A percentile compares a stretch with the other conserved stretches of the same genome.
These are phyloP conservation scores for Hirtodrosophila trivittata DNA, from an alignment of 2,888 invertebrate species.

Conservation along the genomic window DNA sequence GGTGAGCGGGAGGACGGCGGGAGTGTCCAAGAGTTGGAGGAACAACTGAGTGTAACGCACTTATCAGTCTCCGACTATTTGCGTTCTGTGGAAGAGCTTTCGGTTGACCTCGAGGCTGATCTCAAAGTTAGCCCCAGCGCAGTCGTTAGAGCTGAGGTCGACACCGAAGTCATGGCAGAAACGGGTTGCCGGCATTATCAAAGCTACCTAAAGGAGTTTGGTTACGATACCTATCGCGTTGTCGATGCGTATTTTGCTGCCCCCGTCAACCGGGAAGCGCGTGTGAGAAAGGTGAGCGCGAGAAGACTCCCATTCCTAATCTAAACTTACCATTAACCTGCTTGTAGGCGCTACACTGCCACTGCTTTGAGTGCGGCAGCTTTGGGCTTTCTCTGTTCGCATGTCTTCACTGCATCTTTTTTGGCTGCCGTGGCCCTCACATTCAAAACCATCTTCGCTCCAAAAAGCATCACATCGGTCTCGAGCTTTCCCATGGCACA, in stretches of 20 bases:
- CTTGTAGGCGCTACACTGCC: conserved; percentile 89
- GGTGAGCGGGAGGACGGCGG: conserved; percentile 39
- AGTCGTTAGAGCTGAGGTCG: conserved; percentile 14
- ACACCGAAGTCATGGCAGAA: conserved; percentile 77
- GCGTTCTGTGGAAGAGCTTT: conserved; percentile 65
- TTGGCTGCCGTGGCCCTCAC: conserved; percentile 95
- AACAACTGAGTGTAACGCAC: conserved; percentile 53
- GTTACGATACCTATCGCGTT: conserved; percentile 85
- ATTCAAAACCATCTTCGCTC: conserved; percentile 93
- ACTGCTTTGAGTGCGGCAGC: conserved; percentile 92
- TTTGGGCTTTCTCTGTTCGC: conserved; percentile 92
- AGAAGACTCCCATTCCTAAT: not conserved
- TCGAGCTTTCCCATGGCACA: conserved; percentile 95
- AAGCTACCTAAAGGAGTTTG: conserved; percentile 82
- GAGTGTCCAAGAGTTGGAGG: conserved; percentile 53
- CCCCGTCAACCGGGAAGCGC: conserved; percentile 91
- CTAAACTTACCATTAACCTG: not conserved
- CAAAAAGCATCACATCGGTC: conserved; percentile 92
- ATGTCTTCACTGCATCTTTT: conserved; percentile 95
- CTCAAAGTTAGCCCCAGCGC: conserved; percentile 34
- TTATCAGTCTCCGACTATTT: conserved; percentile 50
- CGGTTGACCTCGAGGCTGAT: conserved; percentile 50
- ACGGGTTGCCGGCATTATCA: conserved; percentile 83
- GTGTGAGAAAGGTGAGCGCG: conserved; percentile 90
- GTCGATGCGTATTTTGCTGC: conserved; percentile 94